These are phyloP conservation scores for Latheticus oryzae DNA, from an alignment of 2,888 invertebrate genomes.

Conservation along the genomic window DNA sequence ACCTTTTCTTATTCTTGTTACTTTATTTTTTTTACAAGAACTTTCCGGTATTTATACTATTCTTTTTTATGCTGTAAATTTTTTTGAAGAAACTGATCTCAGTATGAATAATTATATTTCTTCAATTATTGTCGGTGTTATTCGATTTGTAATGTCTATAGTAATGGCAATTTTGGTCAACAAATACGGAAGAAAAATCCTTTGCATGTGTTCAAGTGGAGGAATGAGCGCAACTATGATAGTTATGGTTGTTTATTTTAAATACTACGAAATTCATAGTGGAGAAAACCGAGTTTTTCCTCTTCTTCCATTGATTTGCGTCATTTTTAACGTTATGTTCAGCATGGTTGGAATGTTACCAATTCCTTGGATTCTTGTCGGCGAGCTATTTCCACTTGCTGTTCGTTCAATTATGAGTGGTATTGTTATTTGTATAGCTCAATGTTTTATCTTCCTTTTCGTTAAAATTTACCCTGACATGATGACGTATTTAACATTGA, in stretches of 20 bases:
- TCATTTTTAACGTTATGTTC: slow-evolving; percentile 76
- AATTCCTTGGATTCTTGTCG: slow-evolving; percentile 81
- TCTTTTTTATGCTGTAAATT: slow-evolving; percentile 78
- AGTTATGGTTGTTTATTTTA: slow-evolving; percentile 57
- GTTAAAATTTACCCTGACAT: slow-evolving; percentile 78
- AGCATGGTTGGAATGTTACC: slow-evolving; percentile 82
- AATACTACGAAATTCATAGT: slow-evolving; percentile 60
- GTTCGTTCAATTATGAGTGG: slow-evolving; percentile 79
- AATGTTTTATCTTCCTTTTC: slow-evolving; percentile 76
- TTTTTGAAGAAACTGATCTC: slow-evolving; percentile 76
- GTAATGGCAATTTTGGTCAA: slow-evolving; percentile 76
- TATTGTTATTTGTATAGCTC: slow-evolving; percentile 76
- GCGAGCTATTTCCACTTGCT: slow-evolving; percentile 77
- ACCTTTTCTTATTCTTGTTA: slow-evolving; percentile 74
- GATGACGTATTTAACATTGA: slow-evolving; percentile 69
- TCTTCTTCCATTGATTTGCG: slow-evolving; percentile 70
- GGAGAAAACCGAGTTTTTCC: slow-evolving; percentile 54
- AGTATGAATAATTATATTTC: slow-evolving; percentile 74
- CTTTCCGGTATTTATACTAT: slow-evolving; percentile 80
- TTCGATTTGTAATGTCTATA: slow-evolving; percentile 75
- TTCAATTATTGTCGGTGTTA: slow-evolving; percentile 77
- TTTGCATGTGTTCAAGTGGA: slow-evolving; percentile 74
- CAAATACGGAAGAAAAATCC: slow-evolving; percentile 71
- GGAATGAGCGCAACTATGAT: slow-evolving; percentile 75
- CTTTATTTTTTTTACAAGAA: slow-evolving; percentile 78